Evolutionary conservation across 2,888 invertebrate genomes (phyloP).

Genomic region (Sarcophaga variegata): DNA sequence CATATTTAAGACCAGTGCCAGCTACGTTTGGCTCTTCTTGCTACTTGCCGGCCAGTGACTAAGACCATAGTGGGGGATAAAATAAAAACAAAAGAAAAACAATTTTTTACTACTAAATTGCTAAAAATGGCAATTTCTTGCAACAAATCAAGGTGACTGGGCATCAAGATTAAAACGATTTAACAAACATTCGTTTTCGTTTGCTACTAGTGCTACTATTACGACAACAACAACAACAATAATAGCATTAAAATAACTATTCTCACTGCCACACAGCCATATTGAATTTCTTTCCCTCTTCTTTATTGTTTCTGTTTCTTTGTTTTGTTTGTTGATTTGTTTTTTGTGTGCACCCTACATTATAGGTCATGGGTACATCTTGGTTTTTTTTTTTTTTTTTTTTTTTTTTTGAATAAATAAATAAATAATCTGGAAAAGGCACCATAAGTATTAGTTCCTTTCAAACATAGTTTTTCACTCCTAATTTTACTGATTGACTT

Average conservation of each 20-base stretch:
- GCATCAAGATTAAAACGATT: constrained; percentile 80
- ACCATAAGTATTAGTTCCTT: too few relatives aligned
- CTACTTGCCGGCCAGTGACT: constrained; percentile 59
- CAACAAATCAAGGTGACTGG: constrained; percentile 81
- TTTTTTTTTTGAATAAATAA: too few relatives aligned
- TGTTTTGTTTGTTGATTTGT: constrained; percentile 2
- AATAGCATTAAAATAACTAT: not conserved
- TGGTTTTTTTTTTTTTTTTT: too few relatives aligned
- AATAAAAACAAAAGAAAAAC: constrained; percentile 25
- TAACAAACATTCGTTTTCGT: constrained; percentile 70
- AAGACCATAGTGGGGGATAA: constrained; percentile 32
- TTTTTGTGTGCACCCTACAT: constrained; percentile 7
- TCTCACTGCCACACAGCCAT: constrained; percentile 51
- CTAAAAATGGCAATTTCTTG: constrained; percentile 79
- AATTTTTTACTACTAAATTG: constrained; percentile 71
- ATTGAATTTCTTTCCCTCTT: constrained; percentile 36
- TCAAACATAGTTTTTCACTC: too few relatives aligned
- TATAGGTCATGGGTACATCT: too few relatives aligned
- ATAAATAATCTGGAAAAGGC: too few relatives aligned
- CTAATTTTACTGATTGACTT: too few relatives aligned
- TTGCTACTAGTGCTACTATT: constrained; percentile 34
- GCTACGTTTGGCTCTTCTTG: constrained; percentile 29
- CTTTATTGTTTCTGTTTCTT: constrained; percentile 10
- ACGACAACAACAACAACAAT: not conserved
- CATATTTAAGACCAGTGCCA: constrained; percentile 34